These are phyloP conservation scores for Notospermus geniculatus DNA, from an alignment of 1,140 invertebrate genomes.

Conservation along the genomic window DNA sequence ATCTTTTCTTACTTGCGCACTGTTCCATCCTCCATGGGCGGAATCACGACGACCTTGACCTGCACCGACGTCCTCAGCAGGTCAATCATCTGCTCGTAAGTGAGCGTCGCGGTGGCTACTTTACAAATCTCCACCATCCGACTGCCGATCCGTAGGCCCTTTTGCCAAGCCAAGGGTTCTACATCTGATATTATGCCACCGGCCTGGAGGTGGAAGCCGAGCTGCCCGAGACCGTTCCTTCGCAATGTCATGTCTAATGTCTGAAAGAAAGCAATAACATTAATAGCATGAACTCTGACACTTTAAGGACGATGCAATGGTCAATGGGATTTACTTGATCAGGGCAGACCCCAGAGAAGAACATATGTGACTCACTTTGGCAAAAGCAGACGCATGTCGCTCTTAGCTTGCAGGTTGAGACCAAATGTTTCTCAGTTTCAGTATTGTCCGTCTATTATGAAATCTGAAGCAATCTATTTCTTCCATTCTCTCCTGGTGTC, in stretches of 20 bases:
- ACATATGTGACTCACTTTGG: no score
- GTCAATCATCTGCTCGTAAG: slow-evolving; percentile 92
- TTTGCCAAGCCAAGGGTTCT: slow-evolving; percentile 81
- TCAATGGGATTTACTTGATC: no score
- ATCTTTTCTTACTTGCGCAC: slow-evolving; percentile 61
- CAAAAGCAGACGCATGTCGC: no score
- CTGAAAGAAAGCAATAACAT: slow-evolving; percentile 33
- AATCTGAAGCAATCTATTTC: no score
- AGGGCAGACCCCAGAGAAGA: no score
- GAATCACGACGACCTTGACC: slow-evolving; percentile 81
- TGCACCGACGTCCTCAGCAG: slow-evolving; percentile 84
- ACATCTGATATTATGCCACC: slow-evolving; percentile 94
- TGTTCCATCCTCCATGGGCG: slow-evolving; percentile 68
- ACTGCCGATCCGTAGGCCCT: slow-evolving; percentile 84
- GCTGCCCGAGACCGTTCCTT: slow-evolving; percentile 78
- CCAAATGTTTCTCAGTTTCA: no score
- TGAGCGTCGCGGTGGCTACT: slow-evolving; percentile 82
- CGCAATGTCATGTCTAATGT: slow-evolving; percentile 71
- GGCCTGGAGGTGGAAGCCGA: slow-evolving; percentile 94
- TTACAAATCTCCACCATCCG: slow-evolving; percentile 80
- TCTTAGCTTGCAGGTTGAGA: no score
- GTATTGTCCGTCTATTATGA: no score
- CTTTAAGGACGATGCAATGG: no score
- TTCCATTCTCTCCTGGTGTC: no score
- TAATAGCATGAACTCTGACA: not conserved